Evolutionary conservation across 1,140 invertebrate species (phyloP).

Genomic region (Pinna nobilis): DNA sequence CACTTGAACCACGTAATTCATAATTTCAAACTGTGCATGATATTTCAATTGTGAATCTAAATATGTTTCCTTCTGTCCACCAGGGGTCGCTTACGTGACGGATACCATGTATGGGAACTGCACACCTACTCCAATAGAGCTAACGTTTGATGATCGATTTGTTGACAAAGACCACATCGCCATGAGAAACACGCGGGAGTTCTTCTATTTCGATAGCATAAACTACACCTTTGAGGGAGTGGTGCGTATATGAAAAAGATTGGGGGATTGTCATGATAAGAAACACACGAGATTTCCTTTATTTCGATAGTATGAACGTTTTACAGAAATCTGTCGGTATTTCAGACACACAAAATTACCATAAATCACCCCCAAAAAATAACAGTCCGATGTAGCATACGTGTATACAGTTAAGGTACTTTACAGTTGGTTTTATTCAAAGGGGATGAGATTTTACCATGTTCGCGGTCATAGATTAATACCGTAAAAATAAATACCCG

Average conservation of each 20-base stretch:
- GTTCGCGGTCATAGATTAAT: too few relatives aligned
- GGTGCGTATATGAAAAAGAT: constrained; percentile 17
- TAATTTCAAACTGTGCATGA: background rate
- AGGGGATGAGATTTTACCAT: too few relatives aligned
- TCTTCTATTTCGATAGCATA: constrained; percentile 48
- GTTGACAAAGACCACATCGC: constrained; percentile 26
- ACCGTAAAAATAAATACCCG: too few relatives aligned
- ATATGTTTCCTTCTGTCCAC: background rate
- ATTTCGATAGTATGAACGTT: background rate
- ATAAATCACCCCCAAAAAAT: too few relatives aligned
- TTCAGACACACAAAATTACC: too few relatives aligned
- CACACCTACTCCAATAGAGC: constrained; percentile 27
- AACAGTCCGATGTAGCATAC: background rate
- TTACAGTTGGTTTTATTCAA: background rate
- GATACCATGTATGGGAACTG: constrained; percentile 44
- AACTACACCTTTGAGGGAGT: constrained; percentile 47
- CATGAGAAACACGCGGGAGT: constrained; percentile 44
- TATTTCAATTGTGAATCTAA: background rate
- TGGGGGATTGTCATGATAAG: background rate
- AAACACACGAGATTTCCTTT: background rate
- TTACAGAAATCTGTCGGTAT: background rate
- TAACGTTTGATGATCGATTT: constrained; percentile 37
- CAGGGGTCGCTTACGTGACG: constrained; percentile 48
- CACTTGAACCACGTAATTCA: background rate
- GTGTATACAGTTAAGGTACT: background rate